These are phyloP conservation scores for Argyrosomus regius DNA, from an alignment of 2,797 vertebrate genomes.

Conservation along the genomic window DNA sequence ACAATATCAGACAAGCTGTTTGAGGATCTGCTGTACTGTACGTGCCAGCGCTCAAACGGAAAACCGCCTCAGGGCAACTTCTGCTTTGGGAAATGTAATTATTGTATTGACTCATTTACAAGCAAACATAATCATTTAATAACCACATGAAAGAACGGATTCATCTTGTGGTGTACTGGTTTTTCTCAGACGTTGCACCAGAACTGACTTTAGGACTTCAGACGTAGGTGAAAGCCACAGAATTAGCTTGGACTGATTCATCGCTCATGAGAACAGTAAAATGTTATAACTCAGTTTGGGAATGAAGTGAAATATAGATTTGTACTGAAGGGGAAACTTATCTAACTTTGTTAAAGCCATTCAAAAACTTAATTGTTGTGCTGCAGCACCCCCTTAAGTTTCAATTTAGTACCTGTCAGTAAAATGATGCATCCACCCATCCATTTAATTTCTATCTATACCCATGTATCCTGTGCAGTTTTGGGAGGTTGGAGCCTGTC, in stretches of 20 bases:
- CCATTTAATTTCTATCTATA: background rate
- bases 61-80: conserved; percentile 25
- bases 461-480: background rate
- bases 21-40: background rate
- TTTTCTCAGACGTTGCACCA: background rate
- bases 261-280: background rate
- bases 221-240: background rate
- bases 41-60: conserved; percentile 14
- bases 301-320: background rate
- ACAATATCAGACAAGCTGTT: background rate
- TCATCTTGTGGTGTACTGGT: background rate
- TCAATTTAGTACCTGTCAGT: background rate
- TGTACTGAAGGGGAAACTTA: too few relatives aligned
- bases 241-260: background rate
- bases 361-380: background rate
- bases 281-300: background rate
- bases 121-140: background rate
- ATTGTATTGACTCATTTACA: conserved; percentile 31
- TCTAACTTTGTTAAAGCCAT: too few relatives aligned
- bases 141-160: background rate
- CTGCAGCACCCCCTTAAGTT: background rate
- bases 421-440: background rate
- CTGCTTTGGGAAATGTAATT: background rate
- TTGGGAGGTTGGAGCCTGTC: background rate
- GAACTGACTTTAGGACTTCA: background rate